Base-by-base conservation (phyloP, 2,113 vertebrate species). In the Zootoca vivipara region DNA sequence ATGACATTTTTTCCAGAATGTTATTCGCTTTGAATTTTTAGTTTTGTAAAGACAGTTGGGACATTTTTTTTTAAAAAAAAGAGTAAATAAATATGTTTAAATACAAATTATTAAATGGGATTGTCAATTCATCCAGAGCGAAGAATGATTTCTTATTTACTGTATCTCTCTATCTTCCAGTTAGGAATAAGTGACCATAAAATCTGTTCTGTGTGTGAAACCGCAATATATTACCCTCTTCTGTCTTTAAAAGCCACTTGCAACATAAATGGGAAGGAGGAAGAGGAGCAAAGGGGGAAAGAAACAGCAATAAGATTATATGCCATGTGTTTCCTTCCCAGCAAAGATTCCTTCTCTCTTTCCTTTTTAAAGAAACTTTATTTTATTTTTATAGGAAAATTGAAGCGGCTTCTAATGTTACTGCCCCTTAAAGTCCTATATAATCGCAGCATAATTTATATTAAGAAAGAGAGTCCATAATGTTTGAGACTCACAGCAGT, bases 141-240 rank as follows among this genome's bases (percentile, higher is more conserved):
- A 89, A 58, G 87, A 62, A 83, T 69, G 72, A 89, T 85, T 78
- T 35, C 62, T 91, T 87, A 93, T 91, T 83, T 95, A 90, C 91
- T 86, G 0, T 91, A 90, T 91, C 81, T 95, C 89, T 96, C 93
- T 96, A 92, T 97, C 94, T 96, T 95, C 95, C 94, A 90, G 88
- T 95, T 92, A 94, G 90, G 73, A 94, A 77, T 95, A 96, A 65
- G 33, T 40, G 22, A 65, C 58, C 24, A 20, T 82, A 96, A 97
- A 96, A 96, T 88, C 92, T 33, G 89, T 92, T 52, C 83, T 93
- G 95, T 92, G 96, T 97, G 96, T 97, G 96, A 97, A 96, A 96
- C 96, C 97, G 95, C 96, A 97, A 92, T 93, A 93, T 91, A 93
- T 96, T 94, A 94, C 96, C 96, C 96, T 78, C 90, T 90, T 89